These are phyloP conservation scores for Galeopterus variegatus DNA, from an alignment of 2,113 vertebrate species.

Conservation along the genomic window DNA sequence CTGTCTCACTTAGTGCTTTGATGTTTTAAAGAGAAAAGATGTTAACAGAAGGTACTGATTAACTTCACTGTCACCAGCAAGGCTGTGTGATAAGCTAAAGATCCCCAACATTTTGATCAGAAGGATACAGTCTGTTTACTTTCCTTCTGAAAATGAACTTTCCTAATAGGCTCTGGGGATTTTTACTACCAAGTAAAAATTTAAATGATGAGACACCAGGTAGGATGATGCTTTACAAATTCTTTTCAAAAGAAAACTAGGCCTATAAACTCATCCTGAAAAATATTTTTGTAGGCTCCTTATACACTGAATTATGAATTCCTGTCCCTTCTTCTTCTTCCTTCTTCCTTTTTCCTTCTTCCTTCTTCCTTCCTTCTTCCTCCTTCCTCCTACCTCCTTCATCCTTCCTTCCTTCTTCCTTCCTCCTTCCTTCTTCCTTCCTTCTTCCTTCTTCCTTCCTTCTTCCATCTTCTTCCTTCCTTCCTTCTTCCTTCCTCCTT, in stretches of 20 bases:
- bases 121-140: slow-evolving; percentile 24
- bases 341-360: background rate
- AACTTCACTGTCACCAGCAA: slow-evolving; percentile 5
- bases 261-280: background rate
- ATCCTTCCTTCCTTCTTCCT: background rate
- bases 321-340: no score
- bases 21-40: slow-evolving; percentile 37
- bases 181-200: slow-evolving; percentile 56
- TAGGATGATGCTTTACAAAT: slow-evolving; percentile 22
- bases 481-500: no score
- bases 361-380: background rate
- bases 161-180: slow-evolving; percentile 6
- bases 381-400: background rate
- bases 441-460: no score
- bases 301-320: background rate
- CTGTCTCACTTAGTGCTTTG: slow-evolving; percentile 7
- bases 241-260: slow-evolving; percentile 55
- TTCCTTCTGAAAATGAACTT: slow-evolving; percentile 53
- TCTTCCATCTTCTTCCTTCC: no score
- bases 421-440: no score
- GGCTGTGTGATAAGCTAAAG: background rate
- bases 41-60: background rate
- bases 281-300: slow-evolving; percentile 21
- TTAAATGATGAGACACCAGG: background rate
- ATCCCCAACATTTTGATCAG: background rate